Evolutionary conservation across 1,140 invertebrate species (phyloP).

Genomic region (Heliconius nattereri): DNA sequence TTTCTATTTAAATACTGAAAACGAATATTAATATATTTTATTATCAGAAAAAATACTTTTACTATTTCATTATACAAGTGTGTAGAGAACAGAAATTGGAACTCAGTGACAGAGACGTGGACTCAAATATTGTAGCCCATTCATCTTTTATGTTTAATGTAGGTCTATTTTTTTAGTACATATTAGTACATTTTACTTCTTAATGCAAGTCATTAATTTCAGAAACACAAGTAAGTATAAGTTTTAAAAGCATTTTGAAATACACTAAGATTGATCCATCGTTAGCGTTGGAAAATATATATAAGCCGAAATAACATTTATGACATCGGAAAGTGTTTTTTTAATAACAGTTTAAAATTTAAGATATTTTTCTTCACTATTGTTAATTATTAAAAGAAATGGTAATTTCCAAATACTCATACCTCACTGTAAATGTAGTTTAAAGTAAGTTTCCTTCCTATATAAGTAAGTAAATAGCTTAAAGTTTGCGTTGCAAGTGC

Average conservation of each 20-base stretch:
- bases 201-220: background rate
- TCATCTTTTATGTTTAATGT: background rate
- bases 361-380: background rate
- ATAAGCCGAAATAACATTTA: background rate
- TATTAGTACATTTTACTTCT: background rate
- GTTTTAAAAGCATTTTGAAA: background rate
- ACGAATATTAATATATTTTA: too few relatives aligned
- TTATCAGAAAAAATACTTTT: too few relatives aligned
- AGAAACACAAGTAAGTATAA: background rate
- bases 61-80: too few relatives aligned
- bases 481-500: constrained; percentile 1
- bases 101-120: too few relatives aligned
- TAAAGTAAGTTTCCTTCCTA: background rate
- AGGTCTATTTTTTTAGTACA: background rate
- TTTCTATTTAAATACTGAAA: too few relatives aligned
- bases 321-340: background rate
- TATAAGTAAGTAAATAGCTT: constrained; percentile 8
- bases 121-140: too few relatives aligned
- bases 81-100: too few relatives aligned
- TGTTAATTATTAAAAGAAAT: background rate
- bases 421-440: background rate
- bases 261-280: background rate
- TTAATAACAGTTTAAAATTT: too few relatives aligned
- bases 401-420: background rate
- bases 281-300: background rate